Conservation (phyloP, 2,888 invertebrate genomes). For the Serripes groenlandicus region DNA sequence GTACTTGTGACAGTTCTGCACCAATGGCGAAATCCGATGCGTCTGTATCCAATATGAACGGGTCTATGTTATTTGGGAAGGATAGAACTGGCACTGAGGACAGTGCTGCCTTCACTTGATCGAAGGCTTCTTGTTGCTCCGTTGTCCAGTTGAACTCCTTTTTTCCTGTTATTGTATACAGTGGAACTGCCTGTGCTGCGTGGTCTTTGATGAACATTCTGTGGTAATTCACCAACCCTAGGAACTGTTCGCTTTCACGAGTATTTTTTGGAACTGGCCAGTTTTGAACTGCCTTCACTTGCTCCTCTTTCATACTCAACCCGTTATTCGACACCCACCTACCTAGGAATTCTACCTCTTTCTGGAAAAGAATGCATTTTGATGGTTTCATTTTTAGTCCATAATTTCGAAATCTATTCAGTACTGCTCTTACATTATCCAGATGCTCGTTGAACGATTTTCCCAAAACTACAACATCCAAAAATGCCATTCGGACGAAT, state of each 20-base stretch:
- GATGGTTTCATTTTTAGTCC: constrained; percentile 57
- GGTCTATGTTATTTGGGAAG: constrained; percentile 31
- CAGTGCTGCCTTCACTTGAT: constrained; percentile 13
- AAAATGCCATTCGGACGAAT: constrained; percentile 52
- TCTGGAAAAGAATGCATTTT: constrained; percentile 25
- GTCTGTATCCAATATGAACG: constrained; percentile 46
- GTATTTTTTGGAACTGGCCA: constrained; percentile 16
- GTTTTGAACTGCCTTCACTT: not conserved
- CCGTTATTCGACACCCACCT: constrained; percentile 10
- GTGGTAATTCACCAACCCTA: constrained; percentile 21
- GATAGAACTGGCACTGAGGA: constrained; percentile 38
- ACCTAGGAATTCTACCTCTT: constrained; percentile 37
- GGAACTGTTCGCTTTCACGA: constrained; percentile 17
- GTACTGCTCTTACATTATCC: constrained; percentile 44
- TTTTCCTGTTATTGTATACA: constrained; percentile 46
- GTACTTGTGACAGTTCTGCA: constrained; percentile 56
- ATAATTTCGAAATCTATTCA: constrained; percentile 37
- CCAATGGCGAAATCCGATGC: constrained; percentile 47
- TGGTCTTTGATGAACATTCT: constrained; percentile 49
- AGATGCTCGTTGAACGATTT: constrained; percentile 51
- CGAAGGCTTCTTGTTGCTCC: constrained; percentile 34
- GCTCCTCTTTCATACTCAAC: not conserved
- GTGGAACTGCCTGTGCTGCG: constrained; percentile 43
- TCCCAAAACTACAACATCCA: constrained; percentile 67
- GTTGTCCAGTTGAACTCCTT: constrained; percentile 48